Evolutionary conservation across 2,113 vertebrate species (phyloP).

Genomic region (Varanus salvator): DNA sequence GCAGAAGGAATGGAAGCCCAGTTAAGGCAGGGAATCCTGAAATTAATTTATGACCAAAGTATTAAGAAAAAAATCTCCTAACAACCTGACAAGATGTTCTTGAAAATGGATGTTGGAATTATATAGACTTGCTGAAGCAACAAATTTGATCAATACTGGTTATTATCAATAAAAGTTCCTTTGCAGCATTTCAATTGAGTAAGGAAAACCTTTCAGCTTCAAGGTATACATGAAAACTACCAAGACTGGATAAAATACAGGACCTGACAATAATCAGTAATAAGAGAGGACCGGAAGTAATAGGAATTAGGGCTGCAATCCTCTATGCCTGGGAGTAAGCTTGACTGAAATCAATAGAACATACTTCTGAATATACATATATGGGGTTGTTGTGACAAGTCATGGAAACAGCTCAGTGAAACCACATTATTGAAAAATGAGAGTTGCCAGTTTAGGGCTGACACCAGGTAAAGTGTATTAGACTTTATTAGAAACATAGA

Average conservation of each 20-base stretch:
- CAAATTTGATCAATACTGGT: conserved; percentile 54
- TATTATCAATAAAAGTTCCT: conserved; percentile 47
- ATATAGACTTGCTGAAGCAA: conserved; percentile 40
- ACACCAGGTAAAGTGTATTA: neutral
- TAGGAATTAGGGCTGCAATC: neutral
- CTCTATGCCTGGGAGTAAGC: no score
- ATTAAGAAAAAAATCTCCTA: conserved; percentile 21
- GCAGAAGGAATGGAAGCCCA: conserved; percentile 3
- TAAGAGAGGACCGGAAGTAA: neutral
- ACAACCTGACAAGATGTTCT: conserved; percentile 25
- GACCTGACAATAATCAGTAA: conserved; percentile 18
- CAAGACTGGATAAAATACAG: conserved; percentile 4
- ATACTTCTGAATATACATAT: no score
- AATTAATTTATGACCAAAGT: conserved; percentile 48
- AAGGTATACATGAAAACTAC: conserved; percentile 33
- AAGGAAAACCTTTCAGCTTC: conserved; percentile 47
- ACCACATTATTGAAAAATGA: neutral
- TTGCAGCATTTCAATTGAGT: conserved; percentile 51
- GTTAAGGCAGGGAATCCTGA: conserved; percentile 22
- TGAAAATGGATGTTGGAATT: conserved; percentile 49
- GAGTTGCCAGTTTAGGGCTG: neutral
- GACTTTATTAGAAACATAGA: neutral
- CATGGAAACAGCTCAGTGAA: neutral
- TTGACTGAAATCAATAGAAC: no score
- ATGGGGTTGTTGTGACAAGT: neutral